Conservation (phyloP, 2,888 invertebrate species). For the Carcina quercana region DNA sequence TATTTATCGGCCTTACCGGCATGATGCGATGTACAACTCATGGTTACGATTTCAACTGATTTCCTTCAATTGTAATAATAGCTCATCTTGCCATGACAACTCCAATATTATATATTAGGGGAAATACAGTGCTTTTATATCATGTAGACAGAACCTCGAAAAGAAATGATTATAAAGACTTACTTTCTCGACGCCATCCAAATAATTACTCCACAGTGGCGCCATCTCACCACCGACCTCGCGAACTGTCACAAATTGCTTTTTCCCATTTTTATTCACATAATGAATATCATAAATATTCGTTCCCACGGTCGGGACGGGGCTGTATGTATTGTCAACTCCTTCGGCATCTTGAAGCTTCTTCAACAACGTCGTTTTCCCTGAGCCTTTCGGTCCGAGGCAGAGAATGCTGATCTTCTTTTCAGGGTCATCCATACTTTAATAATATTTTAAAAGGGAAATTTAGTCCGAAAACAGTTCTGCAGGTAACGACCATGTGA, state of each 20-base stretch:
- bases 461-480: too few species aligned
- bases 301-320: constrained; percentile 87
- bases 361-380: constrained; percentile 86
- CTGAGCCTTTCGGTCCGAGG: constrained; percentile 85
- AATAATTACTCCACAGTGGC: constrained; percentile 86
- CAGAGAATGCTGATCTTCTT: constrained; percentile 74
- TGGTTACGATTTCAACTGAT: too few species aligned
- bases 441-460: too few species aligned
- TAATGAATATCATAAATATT: constrained; percentile 80
- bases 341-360: constrained; percentile 80
- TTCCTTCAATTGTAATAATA: too few species aligned
- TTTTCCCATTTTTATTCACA: constrained; percentile 61
- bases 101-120: too few species aligned
- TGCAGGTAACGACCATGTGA: too few species aligned
- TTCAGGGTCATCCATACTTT: constrained; percentile 64
- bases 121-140: too few species aligned
- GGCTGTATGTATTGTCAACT: constrained; percentile 84
- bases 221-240: constrained; percentile 90
- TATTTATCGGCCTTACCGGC: too few species aligned
- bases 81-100: too few species aligned
- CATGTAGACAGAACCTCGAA: too few species aligned
- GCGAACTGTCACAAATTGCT: constrained; percentile 73
- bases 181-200: constrained; percentile 76
- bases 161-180: too few species aligned
- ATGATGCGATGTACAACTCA: too few species aligned